Evolutionary conservation across 2,888 invertebrate genomes (phyloP), one percentile per base, ranked within the genome.

Genomic region (Leuctra nigra): DNA sequence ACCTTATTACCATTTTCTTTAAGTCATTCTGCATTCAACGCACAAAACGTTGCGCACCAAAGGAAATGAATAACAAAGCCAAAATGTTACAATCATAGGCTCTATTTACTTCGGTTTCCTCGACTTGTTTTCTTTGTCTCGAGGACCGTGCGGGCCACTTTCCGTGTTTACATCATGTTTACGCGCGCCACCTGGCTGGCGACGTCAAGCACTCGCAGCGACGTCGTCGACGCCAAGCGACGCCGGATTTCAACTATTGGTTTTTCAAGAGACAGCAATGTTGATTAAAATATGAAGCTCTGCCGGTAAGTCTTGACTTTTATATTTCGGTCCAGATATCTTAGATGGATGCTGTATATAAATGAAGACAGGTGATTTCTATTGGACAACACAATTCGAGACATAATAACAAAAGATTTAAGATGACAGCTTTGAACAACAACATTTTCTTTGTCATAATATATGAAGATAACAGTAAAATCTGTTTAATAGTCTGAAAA

Each of bases 11-110:
- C 47, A 33, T 22, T 25, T 39, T 57, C 47, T 36, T 36, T n/a
- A 50, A 54, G 54, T 56, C 48, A 53, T 41, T 50, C 20, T 47
- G 44, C 44, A 56, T 53, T 56, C 56, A 33, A 41, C 54, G 38
- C 53, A 54, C 57, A 53, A 36, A 48, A 16, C 33, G 36, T 13
- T 16, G 35, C 33, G 22, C 50, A 11, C 20, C 3, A 22, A 33
- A 33, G 35, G 52, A 52, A 56, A 56, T 48, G 56, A 50, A 56
- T 56, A 56, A 52, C 56, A 52, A 56, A 48, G 25, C 22, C 4
- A 22, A 38, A 23, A 20, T 23, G 44, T 13, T 23, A 44, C 23
- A 44, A 44, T 44, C 23, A 44, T 44, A 18, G 20, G 18, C 16
- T 16, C 41, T 41, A 16, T 6, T 4, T 41, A 16, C 41, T 4